Evolutionary conservation across 2,797 vertebrate species (phyloP).

Genomic region (Rhinichthys osculus): DNA sequence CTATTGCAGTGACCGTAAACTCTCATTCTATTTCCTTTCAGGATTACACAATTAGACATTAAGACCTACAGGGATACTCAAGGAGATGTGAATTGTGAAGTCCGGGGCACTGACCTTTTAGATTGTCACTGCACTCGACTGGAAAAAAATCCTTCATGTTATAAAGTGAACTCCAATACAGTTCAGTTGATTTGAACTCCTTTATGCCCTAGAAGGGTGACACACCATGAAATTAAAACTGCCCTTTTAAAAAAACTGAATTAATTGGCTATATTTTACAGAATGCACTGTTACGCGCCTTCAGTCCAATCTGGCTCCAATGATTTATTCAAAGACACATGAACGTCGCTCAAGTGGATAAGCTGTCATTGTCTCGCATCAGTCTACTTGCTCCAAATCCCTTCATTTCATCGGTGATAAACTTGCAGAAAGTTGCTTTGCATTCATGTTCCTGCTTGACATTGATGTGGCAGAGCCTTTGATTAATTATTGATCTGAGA

Average conservation of each 20-base stretch:
- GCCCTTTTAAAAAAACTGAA: not conserved
- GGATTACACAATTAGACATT: not conserved
- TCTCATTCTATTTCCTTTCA: not conserved
- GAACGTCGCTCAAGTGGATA: not conserved
- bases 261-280: conserved; percentile 34
- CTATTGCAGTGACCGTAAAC: not conserved
- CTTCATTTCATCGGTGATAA: conserved; percentile 22
- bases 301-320: conserved; percentile 7
- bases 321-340: conserved; percentile 8
- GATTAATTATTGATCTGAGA: conserved; percentile 76
- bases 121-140: not conserved
- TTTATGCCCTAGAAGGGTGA: conserved; percentile 2
- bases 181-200: conserved; percentile 12
- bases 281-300: not conserved
- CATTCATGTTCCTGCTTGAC: conserved; percentile 58
- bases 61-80: not conserved
- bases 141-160: not conserved
- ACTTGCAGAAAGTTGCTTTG: conserved; percentile 30
- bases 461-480: conserved; percentile 63
- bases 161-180: not conserved
- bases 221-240: conserved; percentile 41
- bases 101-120: not conserved
- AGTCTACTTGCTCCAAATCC: conserved; percentile 10
- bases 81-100: not conserved
- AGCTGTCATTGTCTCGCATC: conserved; percentile 1